Evolutionary conservation across 1,140 invertebrate species (phyloP).

Genomic region (Ceratosolen solmsi): DNA sequence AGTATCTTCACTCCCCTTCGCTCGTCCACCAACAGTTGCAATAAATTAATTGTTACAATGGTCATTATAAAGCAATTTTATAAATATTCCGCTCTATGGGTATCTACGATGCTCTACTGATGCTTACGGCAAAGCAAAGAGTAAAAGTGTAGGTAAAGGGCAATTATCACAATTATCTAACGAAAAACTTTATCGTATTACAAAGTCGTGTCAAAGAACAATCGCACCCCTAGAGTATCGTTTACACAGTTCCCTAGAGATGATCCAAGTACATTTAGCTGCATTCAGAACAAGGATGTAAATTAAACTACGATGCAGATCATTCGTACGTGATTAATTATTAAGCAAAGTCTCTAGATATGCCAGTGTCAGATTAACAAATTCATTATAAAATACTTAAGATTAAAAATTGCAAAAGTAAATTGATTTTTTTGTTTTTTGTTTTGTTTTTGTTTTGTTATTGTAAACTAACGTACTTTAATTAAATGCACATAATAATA

Average conservation of each 20-base stretch:
- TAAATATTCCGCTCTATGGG: too few relatives aligned
- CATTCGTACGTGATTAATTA: constrained; percentile 43
- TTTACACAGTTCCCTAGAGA: not conserved
- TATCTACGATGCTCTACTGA: too few relatives aligned
- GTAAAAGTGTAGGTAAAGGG: too few relatives aligned
- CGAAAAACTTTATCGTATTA: constrained; percentile 19
- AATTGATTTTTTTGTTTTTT: not conserved
- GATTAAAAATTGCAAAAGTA: not conserved
- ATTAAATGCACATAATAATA: too few relatives aligned
- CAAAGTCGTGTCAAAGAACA: constrained; percentile 27
- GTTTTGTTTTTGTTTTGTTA: too few relatives aligned
- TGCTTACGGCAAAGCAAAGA: too few relatives aligned
- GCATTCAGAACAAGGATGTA: constrained; percentile 20
- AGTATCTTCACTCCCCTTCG: too few relatives aligned
- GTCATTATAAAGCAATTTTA: too few relatives aligned
- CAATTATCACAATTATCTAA: not conserved
- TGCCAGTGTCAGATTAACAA: not conserved
- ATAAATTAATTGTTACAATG: too few relatives aligned
- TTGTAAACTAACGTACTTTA: too few relatives aligned
- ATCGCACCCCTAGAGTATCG: constrained; percentile 14
- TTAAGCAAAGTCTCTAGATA: constrained; percentile 8
- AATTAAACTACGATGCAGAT: constrained; percentile 27
- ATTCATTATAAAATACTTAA: not conserved
- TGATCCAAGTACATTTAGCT: constrained; percentile 39
- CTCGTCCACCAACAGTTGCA: too few relatives aligned